Base-by-base conservation (phyloP, 2,113 vertebrate species). In the Shinisaurus crocodilurus region DNA sequence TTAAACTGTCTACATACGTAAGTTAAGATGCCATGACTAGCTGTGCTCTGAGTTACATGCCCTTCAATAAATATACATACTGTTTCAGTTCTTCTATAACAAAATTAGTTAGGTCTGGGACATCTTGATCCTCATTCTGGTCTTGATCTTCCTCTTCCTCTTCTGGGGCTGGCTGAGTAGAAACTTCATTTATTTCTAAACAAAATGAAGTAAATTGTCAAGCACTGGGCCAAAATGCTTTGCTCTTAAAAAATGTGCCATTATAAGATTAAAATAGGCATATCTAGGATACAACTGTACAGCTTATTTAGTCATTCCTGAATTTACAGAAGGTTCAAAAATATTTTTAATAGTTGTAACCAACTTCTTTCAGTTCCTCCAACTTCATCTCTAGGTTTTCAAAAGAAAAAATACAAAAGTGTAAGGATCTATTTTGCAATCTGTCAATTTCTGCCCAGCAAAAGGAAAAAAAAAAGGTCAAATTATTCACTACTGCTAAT, bases 91-190 rank as follows among this genome's bases (percentile, higher is more conserved):
- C 98, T 74, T 99, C 99, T 60, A 99, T 94, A 84, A 92, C 93
- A 95, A 99, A 99, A n/a, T 97, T 96, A 25, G 98, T 99, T 92
- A 99, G 96, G 95, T 99, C 99, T 32, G 98, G 99, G 80, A 99
- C 89, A 89, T 98, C 97, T 0, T 98, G 97, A 76, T 99, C 98
- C 67, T 98, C 98, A 15, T 96, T 98, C 90, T 98, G 98, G 85
- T 98, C 97, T 57, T 97, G 97, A 25, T 98, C 98, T 48, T 98
- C 98, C 65, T 98, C 98, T 27, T 98, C 98, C 92, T 97, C 98
- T 29, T 94, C 81, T 90, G 95, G 54, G 72, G 95, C 74, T 13
- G 97, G 96, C 0, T 97, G 97, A 37, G 95, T n/a, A 1, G 94
- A 89, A 15, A 94, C 85, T 95, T 98, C 97, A 6, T 94, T 96